Conservation (phyloP, 2,113 vertebrate species). For the Sakesphorus luctuosus region DNA sequence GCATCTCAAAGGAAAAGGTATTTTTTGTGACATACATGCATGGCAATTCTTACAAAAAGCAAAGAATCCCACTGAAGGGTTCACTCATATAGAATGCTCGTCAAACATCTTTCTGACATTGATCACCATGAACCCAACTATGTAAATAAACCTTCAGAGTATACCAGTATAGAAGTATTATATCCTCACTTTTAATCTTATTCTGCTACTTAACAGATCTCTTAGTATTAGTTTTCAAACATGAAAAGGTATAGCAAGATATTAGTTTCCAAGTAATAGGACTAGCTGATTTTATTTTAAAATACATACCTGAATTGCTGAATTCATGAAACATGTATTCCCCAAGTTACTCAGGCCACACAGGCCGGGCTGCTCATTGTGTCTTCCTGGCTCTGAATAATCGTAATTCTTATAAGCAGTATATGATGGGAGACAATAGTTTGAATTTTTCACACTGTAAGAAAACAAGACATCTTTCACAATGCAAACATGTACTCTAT, state of each 20-base stretch:
- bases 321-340: constrained; percentile 99
- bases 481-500: constrained; percentile 24
- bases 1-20: background rate
- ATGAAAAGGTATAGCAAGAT: background rate
- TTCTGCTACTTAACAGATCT: background rate
- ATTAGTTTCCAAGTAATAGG: background rate
- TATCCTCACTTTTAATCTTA: background rate
- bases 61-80: background rate
- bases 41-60: background rate
- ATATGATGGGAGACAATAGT: constrained; percentile 94
- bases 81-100: background rate
- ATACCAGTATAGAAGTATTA: background rate
- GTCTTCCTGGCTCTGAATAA: constrained; percentile 92
- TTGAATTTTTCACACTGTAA: constrained; percentile 96
- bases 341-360: constrained; percentile 98
- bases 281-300: constrained; percentile 9
- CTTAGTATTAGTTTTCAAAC: background rate
- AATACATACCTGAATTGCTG: constrained; percentile 93
- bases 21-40: background rate
- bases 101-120: background rate
- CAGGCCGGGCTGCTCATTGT: constrained; percentile 91
- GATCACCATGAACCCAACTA: background rate
- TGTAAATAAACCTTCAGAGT: background rate
- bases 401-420: constrained; percentile 94
- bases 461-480: constrained; percentile 65